phyloP scores from a whole-genome alignment of 1,140 invertebrate species.

The Thaumatotibia leucotreta region DNA sequence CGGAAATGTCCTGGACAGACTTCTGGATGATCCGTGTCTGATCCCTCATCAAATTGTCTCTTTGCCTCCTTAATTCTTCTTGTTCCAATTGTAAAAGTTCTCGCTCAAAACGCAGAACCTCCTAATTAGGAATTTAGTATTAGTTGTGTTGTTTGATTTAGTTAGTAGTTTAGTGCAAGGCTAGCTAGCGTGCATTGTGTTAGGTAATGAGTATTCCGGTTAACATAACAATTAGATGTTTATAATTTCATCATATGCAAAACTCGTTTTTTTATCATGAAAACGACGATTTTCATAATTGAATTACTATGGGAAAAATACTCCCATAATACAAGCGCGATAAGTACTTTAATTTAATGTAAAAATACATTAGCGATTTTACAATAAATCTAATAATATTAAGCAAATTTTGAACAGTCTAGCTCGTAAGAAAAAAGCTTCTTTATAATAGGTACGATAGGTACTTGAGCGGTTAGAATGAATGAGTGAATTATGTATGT shows the following conservation, averaged over 20 bases:
- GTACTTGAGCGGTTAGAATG: neutral
- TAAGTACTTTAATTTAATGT: no score
- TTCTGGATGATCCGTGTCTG: slow-evolving; percentile 78
- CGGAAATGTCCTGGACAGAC: slow-evolving; percentile 80
- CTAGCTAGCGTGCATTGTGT: slow-evolving; percentile 26
- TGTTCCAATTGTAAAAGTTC: slow-evolving; percentile 86
- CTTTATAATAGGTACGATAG: neutral
- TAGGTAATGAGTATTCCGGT: neutral
- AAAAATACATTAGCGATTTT: neutral
- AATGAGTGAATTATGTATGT: neutral
- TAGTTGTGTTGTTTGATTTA: slow-evolving; percentile 21
- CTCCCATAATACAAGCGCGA: no score
- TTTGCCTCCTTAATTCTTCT: slow-evolving; percentile 85
- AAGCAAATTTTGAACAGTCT: neutral
- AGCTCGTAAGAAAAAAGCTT: neutral
- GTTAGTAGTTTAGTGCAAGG: slow-evolving; percentile 24
- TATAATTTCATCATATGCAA: no score
- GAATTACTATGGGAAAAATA: no score
- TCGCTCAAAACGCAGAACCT: slow-evolving; percentile 85
- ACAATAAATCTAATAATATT: neutral
- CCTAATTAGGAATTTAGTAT: slow-evolving; percentile 58
- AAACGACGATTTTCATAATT: no score
- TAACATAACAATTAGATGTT: no score
- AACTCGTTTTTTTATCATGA: no score
- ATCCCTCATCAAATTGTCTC: slow-evolving; percentile 82